Evolutionary conservation across 1,140 invertebrate genomes (phyloP).

Genomic region (Dufourea novaeangliae): DNA sequence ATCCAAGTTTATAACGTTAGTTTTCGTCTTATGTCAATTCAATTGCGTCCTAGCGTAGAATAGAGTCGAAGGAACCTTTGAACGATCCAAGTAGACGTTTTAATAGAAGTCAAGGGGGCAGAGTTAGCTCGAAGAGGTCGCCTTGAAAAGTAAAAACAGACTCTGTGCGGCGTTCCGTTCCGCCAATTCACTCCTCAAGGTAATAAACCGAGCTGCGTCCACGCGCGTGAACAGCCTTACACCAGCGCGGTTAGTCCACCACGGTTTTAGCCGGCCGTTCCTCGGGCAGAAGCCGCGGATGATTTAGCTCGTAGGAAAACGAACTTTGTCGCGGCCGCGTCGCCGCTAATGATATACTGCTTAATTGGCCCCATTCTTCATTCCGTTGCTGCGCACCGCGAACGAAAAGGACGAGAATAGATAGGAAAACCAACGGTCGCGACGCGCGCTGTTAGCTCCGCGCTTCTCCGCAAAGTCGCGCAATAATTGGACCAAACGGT

Average conservation of each 20-base stretch:
- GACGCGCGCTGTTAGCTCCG: constrained; percentile 7
- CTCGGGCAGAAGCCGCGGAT: constrained; percentile 63
- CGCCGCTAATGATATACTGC: constrained; percentile 77
- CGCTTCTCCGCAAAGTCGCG: constrained; percentile 44
- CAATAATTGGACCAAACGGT: constrained; percentile 38
- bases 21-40: too few species aligned
- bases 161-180: not conserved
- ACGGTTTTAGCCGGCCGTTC: constrained; percentile 46
- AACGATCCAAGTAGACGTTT: too few species aligned
- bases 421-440: constrained; percentile 29
- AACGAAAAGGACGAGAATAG: constrained; percentile 70
- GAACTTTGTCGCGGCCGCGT: constrained; percentile 72
- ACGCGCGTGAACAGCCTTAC: not conserved
- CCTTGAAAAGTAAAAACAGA: not conserved
- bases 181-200: constrained; percentile 2
- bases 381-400: constrained; percentile 63
- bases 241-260: constrained; percentile 13
- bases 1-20: too few species aligned
- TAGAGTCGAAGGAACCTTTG: too few species aligned
- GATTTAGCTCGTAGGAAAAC: constrained; percentile 74
- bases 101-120: too few species aligned
- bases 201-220: not conserved
- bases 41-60: too few species aligned
- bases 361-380: constrained; percentile 80
- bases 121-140: not conserved